A percentile compares a stretch with the other conserved stretches of the same genome.
These are phyloP conservation scores for Drosophila meridionalis DNA, from an alignment of 2,888 invertebrate genomes.

Conservation along the genomic window DNA sequence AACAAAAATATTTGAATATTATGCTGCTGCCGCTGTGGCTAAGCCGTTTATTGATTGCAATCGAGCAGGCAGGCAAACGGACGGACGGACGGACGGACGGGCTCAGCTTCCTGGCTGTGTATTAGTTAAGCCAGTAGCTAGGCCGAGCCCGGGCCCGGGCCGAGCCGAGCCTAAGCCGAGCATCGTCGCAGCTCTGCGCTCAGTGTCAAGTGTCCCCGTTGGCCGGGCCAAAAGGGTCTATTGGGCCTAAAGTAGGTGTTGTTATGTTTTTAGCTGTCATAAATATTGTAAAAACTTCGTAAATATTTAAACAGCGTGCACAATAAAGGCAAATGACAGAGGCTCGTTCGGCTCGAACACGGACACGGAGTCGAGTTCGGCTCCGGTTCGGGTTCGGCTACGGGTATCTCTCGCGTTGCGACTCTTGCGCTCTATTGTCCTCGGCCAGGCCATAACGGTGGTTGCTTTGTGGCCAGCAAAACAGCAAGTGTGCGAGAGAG, in stretches of 20 bases:
- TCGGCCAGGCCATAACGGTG: conserved; percentile 56
- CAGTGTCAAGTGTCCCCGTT: conserved; percentile 73
- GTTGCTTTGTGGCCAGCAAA: conserved; percentile 41
- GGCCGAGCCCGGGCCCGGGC: conserved; percentile 30
- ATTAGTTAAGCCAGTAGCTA: conserved; percentile 46
- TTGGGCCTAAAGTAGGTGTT: conserved; percentile 65
- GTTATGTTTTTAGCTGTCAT: conserved; percentile 80
- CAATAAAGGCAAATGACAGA: conserved; percentile 77
- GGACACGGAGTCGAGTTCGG: conserved; percentile 28
- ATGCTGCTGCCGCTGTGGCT: conserved; percentile 55
- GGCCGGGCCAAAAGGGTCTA: conserved; percentile 37
- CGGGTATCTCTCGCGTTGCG: conserved; percentile 3
- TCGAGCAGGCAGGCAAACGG: conserved; percentile 46
- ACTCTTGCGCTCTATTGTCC: conserved; percentile 44
- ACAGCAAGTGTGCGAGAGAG: conserved; percentile 3
- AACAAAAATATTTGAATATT: conserved; percentile 62
- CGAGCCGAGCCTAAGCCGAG: conserved; percentile 33
- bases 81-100: background rate
- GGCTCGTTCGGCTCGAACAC: conserved; percentile 45
- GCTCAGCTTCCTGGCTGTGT: conserved; percentile 34
- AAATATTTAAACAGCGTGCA: conserved; percentile 79
- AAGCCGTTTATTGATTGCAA: conserved; percentile 81
- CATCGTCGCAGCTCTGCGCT: background rate
- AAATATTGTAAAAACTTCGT: conserved; percentile 80
- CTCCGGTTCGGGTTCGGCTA: background rate